Evolutionary conservation across 2,797 vertebrate genomes (phyloP).

Genomic region (Dicrostonyx torquatus): DNA sequence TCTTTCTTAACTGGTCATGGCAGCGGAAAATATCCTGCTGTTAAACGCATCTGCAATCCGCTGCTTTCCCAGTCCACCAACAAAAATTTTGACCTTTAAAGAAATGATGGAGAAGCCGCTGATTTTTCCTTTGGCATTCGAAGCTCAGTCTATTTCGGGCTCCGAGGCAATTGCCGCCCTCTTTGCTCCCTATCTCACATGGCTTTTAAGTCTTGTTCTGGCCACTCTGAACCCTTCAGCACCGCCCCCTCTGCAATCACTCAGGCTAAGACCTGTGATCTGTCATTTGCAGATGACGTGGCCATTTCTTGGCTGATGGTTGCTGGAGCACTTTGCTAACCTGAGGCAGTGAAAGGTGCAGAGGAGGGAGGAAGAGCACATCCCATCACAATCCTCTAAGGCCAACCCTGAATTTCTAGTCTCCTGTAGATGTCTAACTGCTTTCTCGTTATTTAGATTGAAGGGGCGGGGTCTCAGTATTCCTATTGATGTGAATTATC

Average conservation of each 20-base stretch:
- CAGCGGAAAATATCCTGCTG: conserved; percentile 99
- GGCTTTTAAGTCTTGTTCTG: conserved; percentile 95
- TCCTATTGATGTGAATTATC: conserved; percentile 71
- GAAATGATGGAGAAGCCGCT: conserved; percentile 95
- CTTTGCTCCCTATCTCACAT: conserved; percentile 95
- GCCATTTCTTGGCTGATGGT: conserved; percentile 93
- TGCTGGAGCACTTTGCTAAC: conserved; percentile 90
- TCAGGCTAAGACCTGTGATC: conserved; percentile 94
- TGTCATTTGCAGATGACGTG: conserved; percentile 97
- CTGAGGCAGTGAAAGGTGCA: conserved; percentile 82
- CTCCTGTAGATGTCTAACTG: conserved; percentile 85
- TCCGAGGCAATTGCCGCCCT: conserved; percentile 93
- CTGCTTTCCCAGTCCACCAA: conserved; percentile 94
- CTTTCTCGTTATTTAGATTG: conserved; percentile 84
- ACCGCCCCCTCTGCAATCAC: conserved; percentile 95
- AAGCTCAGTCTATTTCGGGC: conserved; percentile 93
- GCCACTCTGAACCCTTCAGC: conserved; percentile 93
- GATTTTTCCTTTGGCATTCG: conserved; percentile 89
- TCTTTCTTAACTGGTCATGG: conserved; percentile 98
- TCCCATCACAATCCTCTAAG: conserved; percentile 79
- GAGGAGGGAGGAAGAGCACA: not conserved
- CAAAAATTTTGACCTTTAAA: conserved; percentile 99
- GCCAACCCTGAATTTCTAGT: conserved; percentile 86
- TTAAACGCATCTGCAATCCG: conserved; percentile 95
- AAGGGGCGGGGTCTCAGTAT: conserved; percentile 71